A percentile compares a stretch with the other conserved stretches of the same genome.
Conservation (phyloP, 2,113 vertebrate species). For the Trochalopteron elliotii region DNA sequence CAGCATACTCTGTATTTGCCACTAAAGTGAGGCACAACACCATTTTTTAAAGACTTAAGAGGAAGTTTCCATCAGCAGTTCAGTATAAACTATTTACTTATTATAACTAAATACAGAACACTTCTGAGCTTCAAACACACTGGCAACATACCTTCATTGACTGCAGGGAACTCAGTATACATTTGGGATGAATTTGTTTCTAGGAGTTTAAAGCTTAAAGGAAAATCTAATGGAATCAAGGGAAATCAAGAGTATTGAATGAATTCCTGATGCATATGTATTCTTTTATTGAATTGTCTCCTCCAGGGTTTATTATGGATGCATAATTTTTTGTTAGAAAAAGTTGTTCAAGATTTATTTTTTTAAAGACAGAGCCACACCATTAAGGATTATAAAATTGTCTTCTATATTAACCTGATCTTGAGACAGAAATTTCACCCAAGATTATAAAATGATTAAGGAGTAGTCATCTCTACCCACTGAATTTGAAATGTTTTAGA, state of each 20-base stretch:
- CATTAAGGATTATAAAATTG: constrained; percentile 58
- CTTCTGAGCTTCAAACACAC: background rate
- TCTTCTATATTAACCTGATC: constrained; percentile 51
- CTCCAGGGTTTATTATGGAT: constrained; percentile 33
- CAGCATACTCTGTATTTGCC: background rate
- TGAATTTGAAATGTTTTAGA: constrained; percentile 27
- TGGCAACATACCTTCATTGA: background rate
- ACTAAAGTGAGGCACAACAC: background rate
- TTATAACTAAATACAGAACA: background rate
- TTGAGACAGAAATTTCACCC: constrained; percentile 10
- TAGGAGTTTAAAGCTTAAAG: constrained; percentile 31
- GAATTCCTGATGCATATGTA: constrained; percentile 39
- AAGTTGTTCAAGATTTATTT: background rate
- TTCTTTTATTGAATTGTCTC: constrained; percentile 43
- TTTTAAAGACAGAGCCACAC: background rate
- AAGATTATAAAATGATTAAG: constrained; percentile 8
- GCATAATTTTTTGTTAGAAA: constrained; percentile 30
- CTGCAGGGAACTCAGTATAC: background rate
- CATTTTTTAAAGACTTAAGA: background rate
- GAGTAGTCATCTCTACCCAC: background rate
- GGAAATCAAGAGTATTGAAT: constrained; percentile 66
- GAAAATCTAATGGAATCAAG: constrained; percentile 42
- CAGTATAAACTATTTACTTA: background rate
- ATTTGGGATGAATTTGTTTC: background rate
- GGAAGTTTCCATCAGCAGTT: background rate